A percentile compares a stretch with the other conserved stretches of the same genome.
These are phyloP conservation scores for Drosophila meridiana DNA, from an alignment of 2,888 invertebrate genomes.

Conservation along the genomic window DNA sequence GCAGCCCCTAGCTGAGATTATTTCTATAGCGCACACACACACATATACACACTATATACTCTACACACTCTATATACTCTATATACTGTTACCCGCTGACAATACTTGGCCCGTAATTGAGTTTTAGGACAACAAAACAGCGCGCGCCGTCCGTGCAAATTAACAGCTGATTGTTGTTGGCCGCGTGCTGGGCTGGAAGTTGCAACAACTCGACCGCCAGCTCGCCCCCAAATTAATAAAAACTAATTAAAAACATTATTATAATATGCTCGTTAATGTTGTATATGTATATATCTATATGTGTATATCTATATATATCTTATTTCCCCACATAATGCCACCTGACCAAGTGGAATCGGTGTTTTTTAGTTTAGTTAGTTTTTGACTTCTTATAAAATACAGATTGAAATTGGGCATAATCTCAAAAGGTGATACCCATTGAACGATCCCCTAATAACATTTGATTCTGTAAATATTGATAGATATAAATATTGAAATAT, in stretches of 20 bases:
- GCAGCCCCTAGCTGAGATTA: constrained; percentile 41
- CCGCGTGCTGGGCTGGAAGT: constrained; percentile 13
- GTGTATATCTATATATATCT: not conserved
- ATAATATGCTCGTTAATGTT: not conserved
- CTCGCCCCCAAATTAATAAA: not conserved
- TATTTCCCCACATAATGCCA: not conserved
- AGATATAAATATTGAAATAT: too few species aligned
- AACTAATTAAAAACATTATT: constrained; percentile 11
- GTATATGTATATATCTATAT: not conserved
- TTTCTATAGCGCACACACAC: constrained; percentile 9
- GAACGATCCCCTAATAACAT: too few species aligned
- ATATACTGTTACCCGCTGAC: constrained; percentile 21
- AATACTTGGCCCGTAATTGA: constrained; percentile 29
- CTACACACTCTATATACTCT: not conserved
- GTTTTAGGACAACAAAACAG: constrained; percentile 22
- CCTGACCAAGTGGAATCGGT: not conserved
- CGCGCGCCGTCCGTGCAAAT: constrained; percentile 1
- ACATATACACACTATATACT: not conserved
- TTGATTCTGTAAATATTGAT: too few species aligned
- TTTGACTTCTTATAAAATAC: not conserved
- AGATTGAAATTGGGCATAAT: not conserved
- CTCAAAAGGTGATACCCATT: too few species aligned
- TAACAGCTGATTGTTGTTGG: constrained; percentile 6
- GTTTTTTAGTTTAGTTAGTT: not conserved
- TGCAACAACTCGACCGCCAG: not conserved